Evolutionary conservation across 2,113 vertebrate genomes (phyloP).

Genomic region (Petrocephalus zakoni): DNA sequence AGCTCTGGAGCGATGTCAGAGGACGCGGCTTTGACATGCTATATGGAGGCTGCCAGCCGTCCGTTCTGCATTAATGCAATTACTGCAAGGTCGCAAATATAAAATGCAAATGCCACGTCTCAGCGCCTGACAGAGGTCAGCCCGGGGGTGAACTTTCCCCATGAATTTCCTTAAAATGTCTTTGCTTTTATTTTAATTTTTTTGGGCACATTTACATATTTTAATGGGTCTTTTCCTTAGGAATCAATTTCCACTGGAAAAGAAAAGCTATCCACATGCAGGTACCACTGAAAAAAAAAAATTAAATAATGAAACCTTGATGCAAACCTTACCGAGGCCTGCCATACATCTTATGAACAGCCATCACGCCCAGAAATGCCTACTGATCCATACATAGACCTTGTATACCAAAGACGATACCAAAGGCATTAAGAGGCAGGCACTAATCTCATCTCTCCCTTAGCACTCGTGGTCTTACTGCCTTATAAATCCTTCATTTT

Average conservation of each 20-base stretch:
- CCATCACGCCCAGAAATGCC: not conserved
- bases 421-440: not conserved
- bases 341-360: not conserved
- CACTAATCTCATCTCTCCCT: not conserved
- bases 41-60: not conserved
- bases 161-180: not conserved
- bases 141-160: not conserved
- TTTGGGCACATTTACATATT: not conserved
- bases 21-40: not conserved
- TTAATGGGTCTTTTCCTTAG: not conserved
- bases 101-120: slow-evolving; percentile 4
- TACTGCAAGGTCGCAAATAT: slow-evolving; percentile 17
- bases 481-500: slow-evolving; percentile 11
- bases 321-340: not conserved
- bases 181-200: not conserved
- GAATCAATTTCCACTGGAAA: not conserved
- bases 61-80: slow-evolving; percentile 6
- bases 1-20: not conserved
- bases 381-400: not conserved
- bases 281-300: not conserved
- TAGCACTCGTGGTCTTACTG: not conserved
- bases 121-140: not conserved
- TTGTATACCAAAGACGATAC: not conserved
- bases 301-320: not conserved
- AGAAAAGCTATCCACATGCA: not conserved